These are phyloP conservation scores for Phlogophora meticulosa DNA, from an alignment of 2,888 invertebrate genomes.

Conservation along the genomic window DNA sequence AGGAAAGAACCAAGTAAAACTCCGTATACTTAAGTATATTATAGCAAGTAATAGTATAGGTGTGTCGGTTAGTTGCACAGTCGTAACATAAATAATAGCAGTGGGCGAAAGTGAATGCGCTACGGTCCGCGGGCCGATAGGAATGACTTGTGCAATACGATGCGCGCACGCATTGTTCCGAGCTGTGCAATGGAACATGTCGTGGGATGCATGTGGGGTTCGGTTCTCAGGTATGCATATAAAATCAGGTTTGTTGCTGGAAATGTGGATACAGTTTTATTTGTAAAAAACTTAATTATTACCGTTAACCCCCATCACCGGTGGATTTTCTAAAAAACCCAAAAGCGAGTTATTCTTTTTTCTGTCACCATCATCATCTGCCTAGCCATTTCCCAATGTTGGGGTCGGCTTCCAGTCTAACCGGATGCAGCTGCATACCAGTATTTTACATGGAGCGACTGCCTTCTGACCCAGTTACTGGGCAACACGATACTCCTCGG, in stretches of 20 bases:
- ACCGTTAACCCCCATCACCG: no score
- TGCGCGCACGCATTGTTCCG: constrained; percentile 71
- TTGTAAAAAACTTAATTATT: not conserved
- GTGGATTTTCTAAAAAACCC: no score
- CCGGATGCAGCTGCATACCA: no score
- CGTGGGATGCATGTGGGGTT: constrained; percentile 63
- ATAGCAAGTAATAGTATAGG: constrained; percentile 35
- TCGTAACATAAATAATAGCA: constrained; percentile 67
- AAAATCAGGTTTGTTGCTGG: constrained; percentile 22
- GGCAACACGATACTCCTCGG: no score
- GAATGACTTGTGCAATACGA: constrained; percentile 78
- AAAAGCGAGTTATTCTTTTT: no score
- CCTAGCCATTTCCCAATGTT: no score
- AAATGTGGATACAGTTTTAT: not conserved
- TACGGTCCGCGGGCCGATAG: constrained; percentile 72
- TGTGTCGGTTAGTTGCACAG: constrained; percentile 55
- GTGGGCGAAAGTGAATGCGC: constrained; percentile 76
- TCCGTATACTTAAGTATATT: constrained; percentile 19
- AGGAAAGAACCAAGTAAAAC: not conserved
- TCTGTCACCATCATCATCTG: no score
- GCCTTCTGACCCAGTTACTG: no score
- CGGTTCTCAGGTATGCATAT: constrained; percentile 38
- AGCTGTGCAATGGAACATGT: constrained; percentile 67
- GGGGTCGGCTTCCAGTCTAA: no score
- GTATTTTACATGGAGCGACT: no score